Evolutionary conservation across 2,888 invertebrate species (phyloP), one percentile per base, ranked within the genome.

Genomic region (Cataglyphis albicans): DNA sequence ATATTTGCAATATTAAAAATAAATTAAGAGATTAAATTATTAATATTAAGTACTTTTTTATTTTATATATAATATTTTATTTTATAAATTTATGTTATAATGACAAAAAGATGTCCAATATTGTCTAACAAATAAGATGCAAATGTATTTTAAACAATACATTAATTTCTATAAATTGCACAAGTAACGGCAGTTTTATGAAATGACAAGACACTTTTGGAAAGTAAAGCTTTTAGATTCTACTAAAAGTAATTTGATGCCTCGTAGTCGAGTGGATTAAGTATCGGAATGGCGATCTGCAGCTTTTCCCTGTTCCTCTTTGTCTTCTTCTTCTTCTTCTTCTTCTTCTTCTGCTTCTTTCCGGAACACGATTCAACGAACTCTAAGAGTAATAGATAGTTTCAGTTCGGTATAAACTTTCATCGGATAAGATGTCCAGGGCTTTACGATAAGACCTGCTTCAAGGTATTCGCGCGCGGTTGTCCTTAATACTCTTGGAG

Each of bases 311-410:
- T 73, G 44, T 35, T 41, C 2, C 29, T 68, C 65, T 57, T 82
- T 78, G 72, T 70, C 78, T 84, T 68, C 44, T 63, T 73, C 61
- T 73, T 67, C 57, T 70, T 57, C 82, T 73, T 67, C 74, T 21
- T 64, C 44, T 63, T 73, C 61, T 73, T 67, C 57, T 70, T 73
- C 61, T 73, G 63, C 57, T 70, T 64, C 80, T 63, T 35, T 25
- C 57, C 64, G 57, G 44, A 81, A 67, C 72, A 32, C 57, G 82
- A 83, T 81, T 85, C 78, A 78, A 44, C 21, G 70, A 35, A 41
- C 64, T 72, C 67, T 78, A 89, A 88, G 88, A 89, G 88, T 89
- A 90, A 90, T 90, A 85, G 84, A 90, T 90, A 84, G 88, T 82
- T 85, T 83, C 87, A 89, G 88, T 90, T 90, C 32, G 84, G 70